phyloP scores from a whole-genome alignment of 2,888 invertebrate species.

The Ochropleura plecta region DNA sequence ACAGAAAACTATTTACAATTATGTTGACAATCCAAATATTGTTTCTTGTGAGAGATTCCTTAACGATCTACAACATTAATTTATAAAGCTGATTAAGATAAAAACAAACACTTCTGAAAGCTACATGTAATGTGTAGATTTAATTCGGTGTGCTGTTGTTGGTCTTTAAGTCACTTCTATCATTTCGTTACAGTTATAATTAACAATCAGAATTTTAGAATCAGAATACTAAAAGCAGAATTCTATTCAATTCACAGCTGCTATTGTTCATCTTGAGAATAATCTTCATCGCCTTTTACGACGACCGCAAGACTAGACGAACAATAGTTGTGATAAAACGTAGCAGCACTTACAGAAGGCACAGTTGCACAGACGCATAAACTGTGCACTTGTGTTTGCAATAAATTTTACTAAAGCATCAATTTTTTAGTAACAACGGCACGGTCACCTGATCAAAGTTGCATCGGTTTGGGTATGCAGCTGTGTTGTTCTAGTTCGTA shows the following conservation, averaged over 20 bases:
- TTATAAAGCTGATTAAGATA: neutral
- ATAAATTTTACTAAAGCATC: conserved; percentile 34
- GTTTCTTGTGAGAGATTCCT: neutral
- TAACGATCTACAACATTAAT: neutral
- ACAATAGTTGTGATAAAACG: conserved; percentile 7
- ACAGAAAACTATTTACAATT: neutral
- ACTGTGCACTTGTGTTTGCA: conserved; percentile 38
- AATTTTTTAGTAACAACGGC: conserved; percentile 46
- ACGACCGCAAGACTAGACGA: conserved; percentile 10
- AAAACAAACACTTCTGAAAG: neutral
- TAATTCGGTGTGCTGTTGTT: neutral
- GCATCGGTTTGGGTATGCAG: conserved; percentile 41
- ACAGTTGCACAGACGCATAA: conserved; percentile 38
- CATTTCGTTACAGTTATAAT: neutral
- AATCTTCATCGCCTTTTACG: conserved; percentile 4
- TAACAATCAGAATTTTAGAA: neutral
- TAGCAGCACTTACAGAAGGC: conserved; percentile 1
- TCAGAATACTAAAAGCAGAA: neutral
- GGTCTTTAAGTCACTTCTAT: neutral
- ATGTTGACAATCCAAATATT: neutral
- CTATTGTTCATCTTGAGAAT: neutral
- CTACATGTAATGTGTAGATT: neutral
- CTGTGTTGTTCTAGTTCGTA: conserved; percentile 20
- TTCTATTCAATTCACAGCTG: neutral
- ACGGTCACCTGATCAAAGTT: conserved; percentile 62